These are phyloP conservation scores for Temnopleurus reevesii DNA, from an alignment of 53 echinoderm and acorn worm genomes.

Conservation along the genomic window DNA sequence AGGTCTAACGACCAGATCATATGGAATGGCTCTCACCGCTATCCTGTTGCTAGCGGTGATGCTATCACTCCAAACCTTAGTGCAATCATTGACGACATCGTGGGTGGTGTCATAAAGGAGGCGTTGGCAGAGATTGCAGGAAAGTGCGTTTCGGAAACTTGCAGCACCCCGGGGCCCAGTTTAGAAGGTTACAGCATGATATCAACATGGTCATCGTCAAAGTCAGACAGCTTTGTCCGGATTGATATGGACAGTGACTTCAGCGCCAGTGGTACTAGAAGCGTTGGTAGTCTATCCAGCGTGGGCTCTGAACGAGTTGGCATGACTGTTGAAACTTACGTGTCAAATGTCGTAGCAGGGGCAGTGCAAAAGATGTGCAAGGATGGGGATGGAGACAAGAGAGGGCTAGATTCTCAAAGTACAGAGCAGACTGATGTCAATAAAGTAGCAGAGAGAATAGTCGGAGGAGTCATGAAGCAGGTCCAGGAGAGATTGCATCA, in stretches of 20 bases:
- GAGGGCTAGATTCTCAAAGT: constrained; percentile 26
- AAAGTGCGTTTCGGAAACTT: constrained; percentile 52
- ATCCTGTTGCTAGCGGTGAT: not conserved
- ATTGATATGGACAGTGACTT: constrained; percentile 67
- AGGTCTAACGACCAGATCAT: not conserved
- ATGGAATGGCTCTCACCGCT: not conserved
- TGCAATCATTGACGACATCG: constrained; percentile 60
- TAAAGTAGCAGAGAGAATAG: constrained; percentile 52
- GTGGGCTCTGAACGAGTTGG: not conserved
- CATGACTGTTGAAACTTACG: constrained; percentile 58
- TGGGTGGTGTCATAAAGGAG: constrained; percentile 60
- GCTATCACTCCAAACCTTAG: constrained; percentile 31
- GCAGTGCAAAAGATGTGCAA: constrained; percentile 70
- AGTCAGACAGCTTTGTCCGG: constrained; percentile 84
- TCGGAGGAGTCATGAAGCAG: constrained; percentile 42
- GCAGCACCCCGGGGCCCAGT: constrained; percentile 43
- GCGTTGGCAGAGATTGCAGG: constrained; percentile 62
- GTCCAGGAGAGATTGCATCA: not conserved
- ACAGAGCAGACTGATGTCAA: constrained; percentile 19
- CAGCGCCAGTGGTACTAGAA: constrained; percentile 39
- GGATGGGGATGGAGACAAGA: constrained; percentile 33
- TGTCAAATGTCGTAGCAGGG: constrained; percentile 61
- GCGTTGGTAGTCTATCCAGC: constrained; percentile 37
- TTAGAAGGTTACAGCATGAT: constrained; percentile 88
- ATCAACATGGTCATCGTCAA: constrained; percentile 81